Percentiles rank a stretch among this genome's conserved stretches.
phyloP scores from a whole-genome alignment of 2,888 invertebrate genomes.

The Drosophila maculinotata region DNA sequence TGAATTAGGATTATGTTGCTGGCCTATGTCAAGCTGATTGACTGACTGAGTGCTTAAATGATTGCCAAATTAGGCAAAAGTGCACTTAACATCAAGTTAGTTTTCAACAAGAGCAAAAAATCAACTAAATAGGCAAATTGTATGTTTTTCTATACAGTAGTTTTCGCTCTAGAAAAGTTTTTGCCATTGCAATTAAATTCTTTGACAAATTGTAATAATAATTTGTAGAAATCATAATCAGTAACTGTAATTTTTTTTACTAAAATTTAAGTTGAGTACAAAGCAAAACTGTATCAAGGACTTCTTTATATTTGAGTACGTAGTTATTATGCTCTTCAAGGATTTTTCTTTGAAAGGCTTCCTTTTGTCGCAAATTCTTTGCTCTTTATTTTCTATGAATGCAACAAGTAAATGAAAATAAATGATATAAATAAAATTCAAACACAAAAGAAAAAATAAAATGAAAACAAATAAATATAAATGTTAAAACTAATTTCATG shows the following conservation, averaged over 20 bases:
- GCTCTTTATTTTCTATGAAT: neutral
- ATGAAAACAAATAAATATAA: neutral
- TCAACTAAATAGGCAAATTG: too few species aligned
- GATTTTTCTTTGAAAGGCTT: neutral
- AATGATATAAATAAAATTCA: slow-evolving; percentile 4
- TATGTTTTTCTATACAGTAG: slow-evolving; percentile 1
- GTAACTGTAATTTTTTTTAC: neutral
- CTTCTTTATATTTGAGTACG: neutral
- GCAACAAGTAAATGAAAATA: neutral
- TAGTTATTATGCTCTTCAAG: neutral
- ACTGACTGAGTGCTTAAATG: slow-evolving; percentile 45
- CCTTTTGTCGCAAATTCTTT: neutral
- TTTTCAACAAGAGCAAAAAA: slow-evolving; percentile 2
- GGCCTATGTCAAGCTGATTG: slow-evolving; percentile 44
- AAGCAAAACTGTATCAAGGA: neutral
- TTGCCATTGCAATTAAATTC: neutral
- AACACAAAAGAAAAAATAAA: neutral
- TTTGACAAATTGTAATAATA: neutral
- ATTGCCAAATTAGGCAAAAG: slow-evolving; percentile 64
- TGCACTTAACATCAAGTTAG: slow-evolving; percentile 52
- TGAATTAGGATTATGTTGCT: slow-evolving; percentile 60
- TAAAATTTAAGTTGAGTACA: neutral
- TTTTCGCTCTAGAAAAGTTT: neutral
- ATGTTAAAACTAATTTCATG: neutral
- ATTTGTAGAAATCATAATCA: too few species aligned